A percentile compares a stretch with the other conserved stretches of the same genome.
phyloP scores from a whole-genome alignment of 2,113 vertebrate genomes.

The Ardeotis arabs region DNA sequence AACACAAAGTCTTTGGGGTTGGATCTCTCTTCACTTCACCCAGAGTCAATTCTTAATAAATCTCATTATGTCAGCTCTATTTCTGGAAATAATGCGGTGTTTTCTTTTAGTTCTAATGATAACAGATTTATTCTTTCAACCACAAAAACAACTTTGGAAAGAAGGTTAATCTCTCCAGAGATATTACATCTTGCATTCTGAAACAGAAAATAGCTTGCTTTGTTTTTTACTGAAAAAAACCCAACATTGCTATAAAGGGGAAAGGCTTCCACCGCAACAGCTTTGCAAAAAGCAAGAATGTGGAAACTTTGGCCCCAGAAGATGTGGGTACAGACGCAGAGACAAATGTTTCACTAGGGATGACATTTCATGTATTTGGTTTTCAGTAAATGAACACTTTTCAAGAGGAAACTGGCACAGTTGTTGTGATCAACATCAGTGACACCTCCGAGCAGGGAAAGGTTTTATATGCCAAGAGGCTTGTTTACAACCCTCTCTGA shows the following conservation, averaged over 20 bases:
- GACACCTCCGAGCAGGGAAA: not conserved
- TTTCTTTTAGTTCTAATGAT: not conserved
- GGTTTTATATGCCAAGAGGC: not conserved
- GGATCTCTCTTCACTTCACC: not conserved
- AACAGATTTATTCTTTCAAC: constrained; percentile 37
- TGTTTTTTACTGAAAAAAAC: constrained; percentile 1
- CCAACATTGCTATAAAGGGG: not conserved
- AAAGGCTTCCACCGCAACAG: constrained; percentile 19
- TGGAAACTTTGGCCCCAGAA: constrained; percentile 34
- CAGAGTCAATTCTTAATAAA: not conserved
- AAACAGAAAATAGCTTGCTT: constrained; percentile 7
- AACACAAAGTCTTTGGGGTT: not conserved
- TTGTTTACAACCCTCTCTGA: not conserved
- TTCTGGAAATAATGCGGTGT: constrained; percentile 29
- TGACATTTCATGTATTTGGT: not conserved
- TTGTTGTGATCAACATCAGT: not conserved
- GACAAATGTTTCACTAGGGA: not conserved
- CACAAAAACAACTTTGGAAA: constrained; percentile 7
- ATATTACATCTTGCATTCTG: constrained; percentile 1
- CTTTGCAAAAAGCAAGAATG: constrained; percentile 34
- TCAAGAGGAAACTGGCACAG: not conserved
- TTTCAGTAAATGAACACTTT: not conserved
- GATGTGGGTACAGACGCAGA: constrained; percentile 20
- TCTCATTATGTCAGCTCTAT: not conserved
- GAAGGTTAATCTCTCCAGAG: constrained; percentile 41